Base-by-base conservation (phyloP, 2,888 invertebrate species). In the Chesias legatella region DNA sequence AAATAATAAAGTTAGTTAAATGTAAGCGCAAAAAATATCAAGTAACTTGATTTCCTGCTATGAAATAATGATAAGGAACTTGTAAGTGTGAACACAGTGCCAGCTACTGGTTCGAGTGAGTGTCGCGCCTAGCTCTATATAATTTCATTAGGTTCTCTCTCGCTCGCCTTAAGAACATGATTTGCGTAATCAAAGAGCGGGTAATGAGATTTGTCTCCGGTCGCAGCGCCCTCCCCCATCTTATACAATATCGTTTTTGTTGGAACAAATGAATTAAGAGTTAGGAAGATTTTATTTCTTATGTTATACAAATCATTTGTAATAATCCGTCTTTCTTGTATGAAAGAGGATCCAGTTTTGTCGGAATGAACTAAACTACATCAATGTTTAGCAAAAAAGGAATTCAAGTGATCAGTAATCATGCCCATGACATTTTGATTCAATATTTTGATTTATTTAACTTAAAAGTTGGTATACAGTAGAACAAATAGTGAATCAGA, bases 181-280 rank as follows among this genome's bases (percentile, higher is more conserved):
- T 79, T 77, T 73, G 73, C 70, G 67, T 73, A 80, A 81, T 84
- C 83, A 84, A 84, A 83, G 79, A 75, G 65, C 69, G 60, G 43
- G 60, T 75, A 73, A 76, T 69, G 60, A 63, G 66, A 71, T 75
- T 69, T 61, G 51, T 35, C 41, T 47, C 39, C 17, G 47, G 47
- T 45, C 51, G 48, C 49, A 51, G 55, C 48, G 56, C 48, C 46
- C 46, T 33, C 46, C 46, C 30, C 46, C 35, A 36, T 17, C 35
- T 32, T 10, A 17, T 10, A 8, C 20, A 3, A 29, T 20, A 26
- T 10, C 27, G 20, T 32, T 32, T 27, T 13, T 31, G 22, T 25
- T 24, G n/a, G 13, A 6, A 21, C 17, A 24, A 17, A 27, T 31
- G 27, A 31, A 40, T 38, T 45, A 40, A 36, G n/a, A 38, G 25